Percentiles rank a stretch among this genome's conserved stretches.
phyloP scores from a whole-genome alignment of 2,113 vertebrate species.

The Daboia siamensis region DNA sequence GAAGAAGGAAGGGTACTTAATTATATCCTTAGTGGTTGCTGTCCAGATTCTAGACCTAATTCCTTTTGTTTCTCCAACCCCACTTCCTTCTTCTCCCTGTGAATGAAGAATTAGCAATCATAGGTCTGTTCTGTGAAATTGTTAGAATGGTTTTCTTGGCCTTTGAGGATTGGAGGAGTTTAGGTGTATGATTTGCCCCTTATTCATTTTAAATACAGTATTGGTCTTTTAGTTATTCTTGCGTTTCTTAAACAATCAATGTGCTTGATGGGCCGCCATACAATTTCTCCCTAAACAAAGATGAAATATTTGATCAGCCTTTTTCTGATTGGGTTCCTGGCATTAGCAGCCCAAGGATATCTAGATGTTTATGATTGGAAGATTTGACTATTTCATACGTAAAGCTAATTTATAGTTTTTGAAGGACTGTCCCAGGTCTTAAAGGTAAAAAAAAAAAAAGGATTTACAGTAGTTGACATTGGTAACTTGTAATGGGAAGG shows the following conservation, averaged over 20 bases:
- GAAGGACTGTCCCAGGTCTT: background rate
- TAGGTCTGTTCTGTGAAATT: background rate
- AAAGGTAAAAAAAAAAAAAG: background rate
- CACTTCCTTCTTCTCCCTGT: background rate
- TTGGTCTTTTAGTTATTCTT: background rate
- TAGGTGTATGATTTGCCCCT: no score
- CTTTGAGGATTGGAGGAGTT: no score
- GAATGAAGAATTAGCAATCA: background rate
- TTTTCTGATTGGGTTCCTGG: background rate
- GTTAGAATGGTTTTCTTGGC: background rate
- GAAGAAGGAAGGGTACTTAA: background rate
- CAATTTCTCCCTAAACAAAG: background rate
- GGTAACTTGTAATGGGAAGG: background rate
- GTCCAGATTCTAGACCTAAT: background rate
- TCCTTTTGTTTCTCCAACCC: background rate
- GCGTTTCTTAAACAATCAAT: background rate
- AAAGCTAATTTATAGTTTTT: background rate
- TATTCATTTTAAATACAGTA: background rate
- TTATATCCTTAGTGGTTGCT: background rate
- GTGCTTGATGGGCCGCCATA: background rate
- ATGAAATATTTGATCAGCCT: background rate
- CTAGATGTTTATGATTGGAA: background rate
- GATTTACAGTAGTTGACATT: background rate
- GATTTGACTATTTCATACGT: background rate
- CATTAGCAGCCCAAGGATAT: background rate